Percentiles rank a stretch among this genome's conserved stretches.
These are phyloP conservation scores for Microtus oregoni DNA, from an alignment of 2,113 vertebrate genomes.

Conservation along the genomic window DNA sequence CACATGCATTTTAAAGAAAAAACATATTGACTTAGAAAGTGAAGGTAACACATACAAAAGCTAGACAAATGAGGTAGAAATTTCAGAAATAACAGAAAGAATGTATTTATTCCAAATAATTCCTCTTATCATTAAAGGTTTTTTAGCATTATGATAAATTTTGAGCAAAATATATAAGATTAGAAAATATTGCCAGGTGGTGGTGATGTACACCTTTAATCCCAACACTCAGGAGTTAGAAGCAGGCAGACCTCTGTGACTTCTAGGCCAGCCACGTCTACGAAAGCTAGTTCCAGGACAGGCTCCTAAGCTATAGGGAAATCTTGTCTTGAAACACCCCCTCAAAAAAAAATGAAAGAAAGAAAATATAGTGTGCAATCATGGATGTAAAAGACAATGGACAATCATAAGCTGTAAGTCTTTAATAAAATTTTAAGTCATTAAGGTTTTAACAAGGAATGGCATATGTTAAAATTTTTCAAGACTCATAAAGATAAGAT, in stretches of 20 bases:
- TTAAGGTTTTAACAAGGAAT: background rate
- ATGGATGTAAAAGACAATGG: background rate
- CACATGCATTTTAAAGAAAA: background rate
- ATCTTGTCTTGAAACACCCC: too few species aligned
- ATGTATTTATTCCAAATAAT: background rate
- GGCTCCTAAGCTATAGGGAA: too few species aligned
- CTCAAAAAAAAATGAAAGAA: too few species aligned
- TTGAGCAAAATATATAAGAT: background rate
- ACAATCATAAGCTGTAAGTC: background rate
- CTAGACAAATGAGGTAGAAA: background rate
- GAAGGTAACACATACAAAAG: background rate
- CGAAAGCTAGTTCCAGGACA: too few species aligned
- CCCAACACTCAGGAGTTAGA: too few species aligned
- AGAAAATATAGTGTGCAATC: background rate
- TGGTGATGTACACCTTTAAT: too few species aligned
- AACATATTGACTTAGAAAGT: background rate
- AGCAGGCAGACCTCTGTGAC: too few species aligned
- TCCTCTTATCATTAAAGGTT: background rate
- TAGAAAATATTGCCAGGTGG: background rate
- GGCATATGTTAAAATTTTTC: background rate
- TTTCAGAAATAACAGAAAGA: background rate
- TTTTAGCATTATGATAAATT: background rate
- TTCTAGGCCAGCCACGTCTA: too few species aligned
- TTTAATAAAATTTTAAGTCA: background rate
- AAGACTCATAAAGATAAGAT: background rate